These are phyloP conservation scores for Alentia gelatinosa DNA, from an alignment of 2,888 invertebrate genomes.

Conservation along the genomic window DNA sequence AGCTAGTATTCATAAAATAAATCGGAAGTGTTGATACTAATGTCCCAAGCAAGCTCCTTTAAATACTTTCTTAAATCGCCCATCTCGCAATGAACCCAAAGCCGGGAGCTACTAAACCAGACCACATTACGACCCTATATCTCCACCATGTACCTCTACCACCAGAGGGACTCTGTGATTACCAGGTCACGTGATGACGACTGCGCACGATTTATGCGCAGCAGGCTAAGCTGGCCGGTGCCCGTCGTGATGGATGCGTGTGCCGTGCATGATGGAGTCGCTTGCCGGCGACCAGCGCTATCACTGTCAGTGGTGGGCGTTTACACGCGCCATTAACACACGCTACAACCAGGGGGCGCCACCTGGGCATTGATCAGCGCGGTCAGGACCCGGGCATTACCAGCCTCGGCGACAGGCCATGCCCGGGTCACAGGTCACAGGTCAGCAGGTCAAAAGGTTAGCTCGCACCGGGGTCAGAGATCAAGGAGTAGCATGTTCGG, in stretches of 20 bases:
- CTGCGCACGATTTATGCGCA: constrained; percentile 5
- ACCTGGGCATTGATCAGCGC: background rate
- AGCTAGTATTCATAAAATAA: too few species aligned
- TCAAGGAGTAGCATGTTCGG: too few species aligned
- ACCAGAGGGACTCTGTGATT: background rate
- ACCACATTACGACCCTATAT: background rate
- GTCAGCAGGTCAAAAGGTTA: background rate
- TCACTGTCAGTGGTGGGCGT: background rate
- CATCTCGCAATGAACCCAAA: too few species aligned
- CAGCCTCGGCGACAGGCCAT: background rate
- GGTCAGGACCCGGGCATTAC: background rate
- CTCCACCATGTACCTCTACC: background rate
- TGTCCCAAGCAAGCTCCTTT: too few species aligned
- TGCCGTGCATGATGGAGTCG: background rate
- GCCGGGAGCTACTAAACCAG: too few species aligned
- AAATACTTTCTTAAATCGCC: too few species aligned
- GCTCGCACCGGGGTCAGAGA: background rate
- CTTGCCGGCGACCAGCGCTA: background rate
- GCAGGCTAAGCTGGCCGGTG: background rate
- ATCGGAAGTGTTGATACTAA: too few species aligned
- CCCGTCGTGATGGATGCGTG: background rate
- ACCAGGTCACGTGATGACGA: constrained; percentile 9
- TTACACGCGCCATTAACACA: background rate
- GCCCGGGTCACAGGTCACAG: background rate
- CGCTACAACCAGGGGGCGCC: background rate